Conservation (phyloP, 2,113 vertebrate species). For the Odocoileus virginianus region DNA sequence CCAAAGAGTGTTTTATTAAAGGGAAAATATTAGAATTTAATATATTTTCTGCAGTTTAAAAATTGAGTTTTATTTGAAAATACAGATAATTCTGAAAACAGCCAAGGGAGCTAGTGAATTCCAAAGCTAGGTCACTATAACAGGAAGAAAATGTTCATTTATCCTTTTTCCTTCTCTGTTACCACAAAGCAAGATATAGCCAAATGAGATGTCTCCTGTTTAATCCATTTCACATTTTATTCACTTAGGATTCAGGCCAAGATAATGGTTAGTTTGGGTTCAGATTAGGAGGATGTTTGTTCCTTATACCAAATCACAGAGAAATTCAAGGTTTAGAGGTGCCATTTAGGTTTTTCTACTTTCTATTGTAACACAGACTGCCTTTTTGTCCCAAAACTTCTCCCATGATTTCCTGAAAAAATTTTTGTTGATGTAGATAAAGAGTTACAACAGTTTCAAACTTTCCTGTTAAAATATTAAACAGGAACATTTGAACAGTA, state of each 20-base stretch:
- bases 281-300: neutral
- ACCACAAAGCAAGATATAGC: neutral
- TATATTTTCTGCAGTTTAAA: neutral
- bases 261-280: neutral
- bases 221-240: neutral
- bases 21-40: neutral
- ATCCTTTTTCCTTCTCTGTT: neutral
- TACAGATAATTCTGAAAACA: neutral
- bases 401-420: slow-evolving; percentile 57
- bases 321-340: neutral
- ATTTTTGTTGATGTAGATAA: slow-evolving; percentile 50
- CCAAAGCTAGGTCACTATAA: neutral
- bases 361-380: slow-evolving; percentile 26
- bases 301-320: neutral
- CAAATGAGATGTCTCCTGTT: neutral
- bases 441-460: neutral
- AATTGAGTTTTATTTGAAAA: neutral
- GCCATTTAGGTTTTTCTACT: slow-evolving; percentile 57
- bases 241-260: neutral
- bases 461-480: slow-evolving; percentile 62
- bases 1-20: neutral
- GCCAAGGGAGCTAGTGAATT: neutral
- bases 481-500: slow-evolving; percentile 42
- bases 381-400: slow-evolving; percentile 60
- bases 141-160: neutral